These are phyloP conservation scores for Muntiacus reevesi DNA, from an alignment of 2,113 vertebrate species.

Conservation along the genomic window DNA sequence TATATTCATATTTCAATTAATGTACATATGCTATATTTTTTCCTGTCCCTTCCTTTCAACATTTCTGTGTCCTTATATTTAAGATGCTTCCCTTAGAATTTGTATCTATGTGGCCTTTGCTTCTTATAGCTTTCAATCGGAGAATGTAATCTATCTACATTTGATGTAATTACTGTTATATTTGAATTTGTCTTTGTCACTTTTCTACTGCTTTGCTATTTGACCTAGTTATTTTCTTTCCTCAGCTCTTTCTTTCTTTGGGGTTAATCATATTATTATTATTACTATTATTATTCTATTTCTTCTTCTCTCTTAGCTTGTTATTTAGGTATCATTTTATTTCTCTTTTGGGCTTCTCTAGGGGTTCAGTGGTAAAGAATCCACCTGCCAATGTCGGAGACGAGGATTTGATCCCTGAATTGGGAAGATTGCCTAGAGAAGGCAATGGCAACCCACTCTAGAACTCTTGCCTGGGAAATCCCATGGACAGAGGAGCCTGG, in stretches of 20 bases:
- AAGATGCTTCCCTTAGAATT: background rate
- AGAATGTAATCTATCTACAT: background rate
- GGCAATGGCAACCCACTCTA: background rate
- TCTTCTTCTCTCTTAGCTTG: background rate
- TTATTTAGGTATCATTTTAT: background rate
- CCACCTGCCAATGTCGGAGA: background rate
- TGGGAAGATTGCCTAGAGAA: background rate
- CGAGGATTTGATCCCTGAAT: background rate
- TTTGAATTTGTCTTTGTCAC: background rate
- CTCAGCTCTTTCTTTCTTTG: background rate
- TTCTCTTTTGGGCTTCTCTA: background rate
- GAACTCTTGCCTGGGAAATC: background rate
- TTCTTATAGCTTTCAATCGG: background rate
- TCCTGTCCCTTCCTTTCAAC: background rate
- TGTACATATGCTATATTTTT: background rate
- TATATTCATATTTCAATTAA: background rate
- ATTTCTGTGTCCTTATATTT: background rate
- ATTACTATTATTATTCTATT: background rate
- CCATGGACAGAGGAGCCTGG: background rate
- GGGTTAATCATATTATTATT: background rate
- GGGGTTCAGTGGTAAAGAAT: background rate
- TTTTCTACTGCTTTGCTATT: background rate
- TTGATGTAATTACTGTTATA: background rate
- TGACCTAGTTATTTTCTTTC: background rate
- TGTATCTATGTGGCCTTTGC: background rate